Percentiles rank a stretch among this genome's conserved stretches.
Evolutionary conservation across 2,113 vertebrate species (phyloP).

Genomic region (Cromileptes altivelis): DNA sequence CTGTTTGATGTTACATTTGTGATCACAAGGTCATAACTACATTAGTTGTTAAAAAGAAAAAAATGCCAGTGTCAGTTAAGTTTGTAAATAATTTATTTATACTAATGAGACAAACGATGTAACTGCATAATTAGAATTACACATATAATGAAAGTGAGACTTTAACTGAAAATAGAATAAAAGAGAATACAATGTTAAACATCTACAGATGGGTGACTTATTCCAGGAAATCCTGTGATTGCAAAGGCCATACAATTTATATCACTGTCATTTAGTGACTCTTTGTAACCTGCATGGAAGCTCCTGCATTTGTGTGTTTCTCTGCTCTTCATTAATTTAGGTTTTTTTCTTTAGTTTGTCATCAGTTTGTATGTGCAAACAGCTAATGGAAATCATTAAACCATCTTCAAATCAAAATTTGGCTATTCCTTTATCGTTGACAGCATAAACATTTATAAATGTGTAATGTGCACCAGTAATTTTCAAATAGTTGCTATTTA

Average conservation of each 20-base stretch:
- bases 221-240: neutral
- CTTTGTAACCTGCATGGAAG: conserved; percentile 11
- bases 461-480: neutral
- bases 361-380: neutral
- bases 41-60: neutral
- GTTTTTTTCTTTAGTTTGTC: neutral
- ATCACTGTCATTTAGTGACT: neutral
- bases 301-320: neutral
- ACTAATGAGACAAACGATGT: neutral
- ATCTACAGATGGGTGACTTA: neutral
- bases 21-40: neutral
- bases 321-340: neutral
- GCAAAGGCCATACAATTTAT: neutral
- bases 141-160: neutral
- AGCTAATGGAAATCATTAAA: neutral
- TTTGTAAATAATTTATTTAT: conserved; percentile 41
- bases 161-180: neutral
- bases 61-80: neutral
- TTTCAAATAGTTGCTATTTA: neutral
- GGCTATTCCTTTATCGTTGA: neutral
- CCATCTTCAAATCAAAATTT: neutral
- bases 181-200: neutral
- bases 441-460: neutral
- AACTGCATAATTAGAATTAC: neutral
- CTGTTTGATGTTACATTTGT: neutral